A percentile compares a stretch with the other conserved stretches of the same genome.
Conservation (phyloP, 2,113 vertebrate species). For the Oplegnathus fasciatus region DNA sequence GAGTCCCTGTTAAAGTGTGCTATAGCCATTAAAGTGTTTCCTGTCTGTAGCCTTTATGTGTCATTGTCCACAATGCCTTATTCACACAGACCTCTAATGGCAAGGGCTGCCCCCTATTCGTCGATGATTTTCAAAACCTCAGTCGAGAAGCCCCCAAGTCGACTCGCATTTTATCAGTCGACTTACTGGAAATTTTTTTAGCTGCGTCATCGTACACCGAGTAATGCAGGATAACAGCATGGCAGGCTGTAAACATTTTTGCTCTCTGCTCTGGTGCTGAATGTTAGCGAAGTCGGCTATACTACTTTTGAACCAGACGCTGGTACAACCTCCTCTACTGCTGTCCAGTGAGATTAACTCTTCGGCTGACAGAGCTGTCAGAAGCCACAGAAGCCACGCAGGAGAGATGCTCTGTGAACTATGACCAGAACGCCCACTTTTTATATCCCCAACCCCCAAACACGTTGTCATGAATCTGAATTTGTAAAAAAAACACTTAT, state of each 20-base stretch:
- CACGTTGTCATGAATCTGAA: neutral
- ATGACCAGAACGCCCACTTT: neutral
- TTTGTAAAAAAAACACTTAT: neutral
- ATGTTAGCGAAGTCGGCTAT: neutral
- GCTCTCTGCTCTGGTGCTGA: neutral
- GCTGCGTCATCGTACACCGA: neutral
- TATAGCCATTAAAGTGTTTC: conserved; percentile 27
- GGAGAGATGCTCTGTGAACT: neutral
- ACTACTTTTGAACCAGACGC: neutral
- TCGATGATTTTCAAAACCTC: neutral
- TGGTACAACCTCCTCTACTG: neutral
- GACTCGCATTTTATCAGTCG: neutral
- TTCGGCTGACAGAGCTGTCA: neutral
- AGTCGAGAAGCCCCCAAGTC: neutral
- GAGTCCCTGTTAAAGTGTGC: conserved; percentile 20
- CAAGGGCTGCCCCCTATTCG: neutral
- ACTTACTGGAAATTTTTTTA: neutral
- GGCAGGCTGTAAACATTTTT: neutral
- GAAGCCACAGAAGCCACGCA: neutral
- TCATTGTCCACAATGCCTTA: conserved; percentile 18
- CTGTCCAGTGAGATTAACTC: neutral
- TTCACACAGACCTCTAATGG: conserved; percentile 16
- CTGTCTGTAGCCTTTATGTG: conserved; percentile 31
- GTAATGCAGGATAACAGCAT: neutral
- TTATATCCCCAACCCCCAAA: neutral